Base-by-base conservation (phyloP, 1,140 invertebrate genomes). In the Caerostris darwini region DNA sequence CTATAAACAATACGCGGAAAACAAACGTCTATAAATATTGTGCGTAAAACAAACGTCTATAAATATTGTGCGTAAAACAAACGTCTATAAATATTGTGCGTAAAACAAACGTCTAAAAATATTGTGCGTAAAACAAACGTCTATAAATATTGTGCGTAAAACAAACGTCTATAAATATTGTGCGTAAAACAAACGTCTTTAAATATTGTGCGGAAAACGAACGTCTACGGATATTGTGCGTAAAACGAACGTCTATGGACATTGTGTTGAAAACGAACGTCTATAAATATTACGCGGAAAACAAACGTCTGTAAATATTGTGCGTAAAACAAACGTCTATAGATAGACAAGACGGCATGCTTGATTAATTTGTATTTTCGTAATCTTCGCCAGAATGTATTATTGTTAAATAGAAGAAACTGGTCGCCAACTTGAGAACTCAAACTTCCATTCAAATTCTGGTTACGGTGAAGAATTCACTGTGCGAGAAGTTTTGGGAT, bases 361-460 rank as follows among this genome's bases (percentile, higher is more conserved):
- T 96, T 99, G 97, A 97, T 99, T 95, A 98, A 99, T 96, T 99
- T 99, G 98, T 99, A 99, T 97, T 99, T 99, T 96, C 97, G 98
- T 96, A 98, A 98, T 97, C 96, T 98, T 95, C 97, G 97, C 95
- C 98, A 98, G 96, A 98, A 99, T 97, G 97, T 99, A 95, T 96
- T 99, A 95, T 97, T 99, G 95, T 96, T 99, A 95, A 99, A 99
- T 97, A 95, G 99, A 99, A 97, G 99, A 99, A 97, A 98, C 98
- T 95, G 98, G 98, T 3, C 97, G 98, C 95, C 98, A 99, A 96
- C 97, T 99, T 95, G 98, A 99, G 95, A 95, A 87, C 71, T 95
- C 95, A 64, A 95, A 94, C 64, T 58, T 95, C 12, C 94, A 95
- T 87, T 94, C 92, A 81, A 94, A 86, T 67, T 95, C 95, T 69